Conservation (phyloP, 2,888 invertebrate species). For the Blastobasis adustella region DNA sequence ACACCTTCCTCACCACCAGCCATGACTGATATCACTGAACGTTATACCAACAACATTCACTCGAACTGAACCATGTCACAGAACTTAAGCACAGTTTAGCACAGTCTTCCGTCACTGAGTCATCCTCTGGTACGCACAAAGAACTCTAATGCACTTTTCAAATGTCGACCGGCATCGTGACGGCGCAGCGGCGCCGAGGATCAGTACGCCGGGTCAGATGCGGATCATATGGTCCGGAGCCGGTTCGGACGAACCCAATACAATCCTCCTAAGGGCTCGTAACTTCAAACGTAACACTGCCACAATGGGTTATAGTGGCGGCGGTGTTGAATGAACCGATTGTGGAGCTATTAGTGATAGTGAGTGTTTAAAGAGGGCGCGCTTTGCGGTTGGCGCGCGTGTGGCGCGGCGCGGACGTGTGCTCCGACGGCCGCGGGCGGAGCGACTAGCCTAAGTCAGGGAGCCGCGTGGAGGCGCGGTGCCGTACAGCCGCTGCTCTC, state of each 20-base stretch:
- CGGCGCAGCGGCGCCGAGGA: constrained; percentile 42
- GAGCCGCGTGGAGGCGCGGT: constrained; percentile 10
- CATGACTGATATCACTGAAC: constrained; percentile 44
- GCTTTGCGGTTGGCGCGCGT: constrained; percentile 30
- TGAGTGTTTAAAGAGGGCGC: constrained; percentile 56
- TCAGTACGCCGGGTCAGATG: constrained; percentile 31
- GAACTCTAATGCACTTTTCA: constrained; percentile 42
- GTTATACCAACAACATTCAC: constrained; percentile 52
- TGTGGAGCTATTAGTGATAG: constrained; percentile 37
- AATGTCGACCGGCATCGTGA: constrained; percentile 53
- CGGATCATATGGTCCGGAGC: constrained; percentile 60
- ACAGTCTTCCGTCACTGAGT: constrained; percentile 53
- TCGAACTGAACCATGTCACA: constrained; percentile 46
- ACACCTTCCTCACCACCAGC: constrained; percentile 59
- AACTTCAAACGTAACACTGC: not conserved
- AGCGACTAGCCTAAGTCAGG: constrained; percentile 36
- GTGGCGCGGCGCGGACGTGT: constrained; percentile 41
- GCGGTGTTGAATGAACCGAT: constrained; percentile 29
- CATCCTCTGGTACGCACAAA: constrained; percentile 30
- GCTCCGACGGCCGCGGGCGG: constrained; percentile 49
- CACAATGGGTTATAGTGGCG: too few species aligned
- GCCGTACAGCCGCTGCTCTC: constrained; percentile 16
- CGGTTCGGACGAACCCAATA: constrained; percentile 37
- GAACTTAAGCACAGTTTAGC: constrained; percentile 35
- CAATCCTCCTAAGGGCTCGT: constrained; percentile 3